These are phyloP conservation scores for Apostichopus californicus DNA, from an alignment of 35 echinoderm and acorn worm genomes.

Conservation along the genomic window DNA sequence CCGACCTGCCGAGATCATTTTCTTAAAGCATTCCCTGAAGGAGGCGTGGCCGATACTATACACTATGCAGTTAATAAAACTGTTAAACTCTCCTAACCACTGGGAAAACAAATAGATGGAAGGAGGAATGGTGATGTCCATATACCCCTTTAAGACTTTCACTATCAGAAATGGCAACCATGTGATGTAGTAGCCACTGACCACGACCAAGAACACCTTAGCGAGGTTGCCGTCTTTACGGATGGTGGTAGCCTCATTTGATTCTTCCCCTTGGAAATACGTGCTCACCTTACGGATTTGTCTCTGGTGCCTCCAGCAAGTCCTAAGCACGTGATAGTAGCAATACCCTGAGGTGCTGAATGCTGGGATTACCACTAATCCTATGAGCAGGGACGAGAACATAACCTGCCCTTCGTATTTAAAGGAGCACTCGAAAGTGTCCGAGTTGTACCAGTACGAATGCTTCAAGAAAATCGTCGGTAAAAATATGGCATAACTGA, in stretches of 20 bases:
- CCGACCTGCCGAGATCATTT: conserved; percentile 26
- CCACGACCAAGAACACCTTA: conserved; percentile 86
- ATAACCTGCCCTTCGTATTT: conserved; percentile 54
- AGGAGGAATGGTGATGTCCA: conserved; percentile 57
- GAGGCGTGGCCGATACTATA: conserved; percentile 87
- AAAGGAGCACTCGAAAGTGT: conserved; percentile 73
- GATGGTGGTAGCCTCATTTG: conserved; percentile 41
- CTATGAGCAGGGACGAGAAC: conserved; percentile 78
- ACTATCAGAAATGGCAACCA: conserved; percentile 87
- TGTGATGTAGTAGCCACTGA: conserved; percentile 88
- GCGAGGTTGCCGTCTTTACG: conserved; percentile 74
- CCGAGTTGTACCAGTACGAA: conserved; percentile 59
- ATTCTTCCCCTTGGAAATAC: conserved; percentile 52
- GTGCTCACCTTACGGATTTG: conserved; percentile 60
- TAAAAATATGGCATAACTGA: conserved; percentile 59
- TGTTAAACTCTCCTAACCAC: conserved; percentile 90
- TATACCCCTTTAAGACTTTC: conserved; percentile 67
- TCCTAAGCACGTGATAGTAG: conserved; percentile 77
- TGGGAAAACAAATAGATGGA: conserved; percentile 66
- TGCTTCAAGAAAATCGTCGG: conserved; percentile 68
- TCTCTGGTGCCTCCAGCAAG: conserved; percentile 56
- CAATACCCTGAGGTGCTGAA: conserved; percentile 71
- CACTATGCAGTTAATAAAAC: conserved; percentile 93
- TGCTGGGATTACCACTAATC: conserved; percentile 72
- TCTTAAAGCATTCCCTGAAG: conserved; percentile 69